Percentiles rank a stretch among this genome's conserved stretches.
Evolutionary conservation across 37 sponge, comb jelly and placozoan species (phyloP).

Genomic region (Bolinopsis microptera): DNA sequence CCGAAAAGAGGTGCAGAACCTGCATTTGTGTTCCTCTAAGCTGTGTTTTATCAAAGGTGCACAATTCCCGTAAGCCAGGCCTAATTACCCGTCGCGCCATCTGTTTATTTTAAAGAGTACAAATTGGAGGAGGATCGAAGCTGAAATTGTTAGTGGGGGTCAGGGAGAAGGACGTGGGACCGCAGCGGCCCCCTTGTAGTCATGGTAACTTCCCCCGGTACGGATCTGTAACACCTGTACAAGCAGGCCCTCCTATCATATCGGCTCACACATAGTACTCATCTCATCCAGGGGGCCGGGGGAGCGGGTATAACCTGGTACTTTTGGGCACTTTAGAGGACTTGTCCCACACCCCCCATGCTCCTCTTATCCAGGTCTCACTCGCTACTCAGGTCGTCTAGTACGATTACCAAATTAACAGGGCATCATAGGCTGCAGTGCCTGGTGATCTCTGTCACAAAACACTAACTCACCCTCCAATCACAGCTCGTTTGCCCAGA

Average conservation of each 20-base stretch:
- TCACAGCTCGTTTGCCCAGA: not conserved
- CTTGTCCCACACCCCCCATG: too few species aligned
- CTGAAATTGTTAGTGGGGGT: not conserved
- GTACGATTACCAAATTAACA: not conserved
- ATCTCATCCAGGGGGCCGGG: too few species aligned
- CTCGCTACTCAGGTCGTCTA: not conserved
- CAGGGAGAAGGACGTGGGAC: too few species aligned
- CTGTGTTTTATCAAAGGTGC: not conserved
- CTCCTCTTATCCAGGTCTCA: not conserved
- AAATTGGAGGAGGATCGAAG: not conserved
- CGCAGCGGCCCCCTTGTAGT: not conserved
- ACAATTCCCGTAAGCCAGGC: too few species aligned
- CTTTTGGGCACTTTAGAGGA: too few species aligned
- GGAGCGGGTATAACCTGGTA: too few species aligned
- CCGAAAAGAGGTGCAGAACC: not conserved
- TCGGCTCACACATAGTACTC: too few species aligned
- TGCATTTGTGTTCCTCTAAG: not conserved
- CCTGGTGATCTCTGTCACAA: not conserved
- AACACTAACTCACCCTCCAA: not conserved
- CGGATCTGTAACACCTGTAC: not conserved
- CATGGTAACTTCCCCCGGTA: not conserved
- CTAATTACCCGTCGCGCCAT: not conserved
- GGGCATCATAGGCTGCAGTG: not conserved
- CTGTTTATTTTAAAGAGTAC: not conserved
- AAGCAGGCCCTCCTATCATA: not conserved